Evolutionary conservation across 92 coral and sea anemone species (phyloP).

Genomic region (Blastomussa wellsi): DNA sequence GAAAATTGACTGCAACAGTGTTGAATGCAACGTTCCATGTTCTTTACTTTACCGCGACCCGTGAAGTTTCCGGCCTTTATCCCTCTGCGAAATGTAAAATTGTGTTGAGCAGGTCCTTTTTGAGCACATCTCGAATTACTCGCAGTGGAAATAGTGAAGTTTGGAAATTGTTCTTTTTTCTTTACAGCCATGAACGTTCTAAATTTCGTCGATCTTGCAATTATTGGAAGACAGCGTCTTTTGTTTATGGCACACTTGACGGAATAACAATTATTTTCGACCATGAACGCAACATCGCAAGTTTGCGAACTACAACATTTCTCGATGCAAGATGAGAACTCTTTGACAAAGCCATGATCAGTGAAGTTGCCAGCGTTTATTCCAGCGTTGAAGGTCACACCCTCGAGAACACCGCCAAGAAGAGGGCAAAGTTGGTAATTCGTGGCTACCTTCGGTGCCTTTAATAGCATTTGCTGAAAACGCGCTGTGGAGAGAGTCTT

Average conservation of each 20-base stretch:
- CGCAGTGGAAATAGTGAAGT: neutral
- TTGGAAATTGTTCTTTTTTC: conserved; percentile 8
- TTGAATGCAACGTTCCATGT: conserved; percentile 62
- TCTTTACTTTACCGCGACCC: conserved; percentile 52
- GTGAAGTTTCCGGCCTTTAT: conserved; percentile 68
- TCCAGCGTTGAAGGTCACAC: conserved; percentile 73
- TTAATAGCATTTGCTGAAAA: neutral
- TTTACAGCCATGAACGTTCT: conserved; percentile 64
- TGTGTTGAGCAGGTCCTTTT: conserved; percentile 18
- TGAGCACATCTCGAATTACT: conserved; percentile 13
- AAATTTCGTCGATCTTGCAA: conserved; percentile 45
- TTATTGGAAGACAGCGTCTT: conserved; percentile 70
- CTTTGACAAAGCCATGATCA: conserved; percentile 29
- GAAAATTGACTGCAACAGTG: conserved; percentile 61
- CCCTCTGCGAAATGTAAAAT: conserved; percentile 71
- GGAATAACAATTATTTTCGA: conserved; percentile 65
- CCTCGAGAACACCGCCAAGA: conserved; percentile 39
- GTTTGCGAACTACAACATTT: conserved; percentile 50
- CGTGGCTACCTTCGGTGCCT: neutral
- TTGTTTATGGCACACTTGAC: conserved; percentile 66
- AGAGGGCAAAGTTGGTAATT: conserved; percentile 34
- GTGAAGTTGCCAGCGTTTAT: conserved; percentile 64
- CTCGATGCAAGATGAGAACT: conserved; percentile 47
- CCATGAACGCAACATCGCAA: conserved; percentile 70
- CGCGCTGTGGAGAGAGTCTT: conserved; percentile 34